These are phyloP conservation scores for Acanthurus tractus DNA, from an alignment of 2,797 vertebrate genomes.

Conservation along the genomic window DNA sequence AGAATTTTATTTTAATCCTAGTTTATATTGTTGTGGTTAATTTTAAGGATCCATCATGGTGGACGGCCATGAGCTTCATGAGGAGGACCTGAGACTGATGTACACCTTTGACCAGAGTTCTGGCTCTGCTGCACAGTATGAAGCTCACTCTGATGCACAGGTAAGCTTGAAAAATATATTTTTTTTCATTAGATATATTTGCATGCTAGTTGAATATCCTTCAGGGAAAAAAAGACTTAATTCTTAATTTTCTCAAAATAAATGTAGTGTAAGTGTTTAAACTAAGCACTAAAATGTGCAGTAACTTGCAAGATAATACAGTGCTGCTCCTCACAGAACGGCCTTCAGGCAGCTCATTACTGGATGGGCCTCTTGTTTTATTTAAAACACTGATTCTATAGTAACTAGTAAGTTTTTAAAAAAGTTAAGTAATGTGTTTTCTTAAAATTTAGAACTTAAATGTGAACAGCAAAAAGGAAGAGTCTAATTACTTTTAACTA, in stretches of 20 bases:
- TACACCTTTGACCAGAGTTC: constrained; percentile 91
- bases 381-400: no score
- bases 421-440: no score
- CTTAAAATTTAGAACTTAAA: no score
- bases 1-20: background rate
- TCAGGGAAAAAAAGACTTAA: background rate
- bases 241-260: background rate
- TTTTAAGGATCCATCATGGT: constrained; percentile 90
- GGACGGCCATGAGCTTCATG: constrained; percentile 92
- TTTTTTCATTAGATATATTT: background rate
- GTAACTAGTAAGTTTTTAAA: no score
- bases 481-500: no score
- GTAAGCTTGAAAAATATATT: constrained; percentile 72
- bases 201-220: background rate
- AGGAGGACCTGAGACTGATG: constrained; percentile 94
- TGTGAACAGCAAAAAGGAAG: no score
- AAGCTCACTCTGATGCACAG: constrained; percentile 96
- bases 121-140: constrained; percentile 88
- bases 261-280: background rate
- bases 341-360: no score
- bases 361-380: no score
- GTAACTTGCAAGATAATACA: background rate
- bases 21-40: background rate
- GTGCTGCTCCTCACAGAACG: no score
- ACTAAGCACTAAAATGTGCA: no score